Conservation (phyloP, 2,113 vertebrate species). For the Caretta caretta region DNA sequence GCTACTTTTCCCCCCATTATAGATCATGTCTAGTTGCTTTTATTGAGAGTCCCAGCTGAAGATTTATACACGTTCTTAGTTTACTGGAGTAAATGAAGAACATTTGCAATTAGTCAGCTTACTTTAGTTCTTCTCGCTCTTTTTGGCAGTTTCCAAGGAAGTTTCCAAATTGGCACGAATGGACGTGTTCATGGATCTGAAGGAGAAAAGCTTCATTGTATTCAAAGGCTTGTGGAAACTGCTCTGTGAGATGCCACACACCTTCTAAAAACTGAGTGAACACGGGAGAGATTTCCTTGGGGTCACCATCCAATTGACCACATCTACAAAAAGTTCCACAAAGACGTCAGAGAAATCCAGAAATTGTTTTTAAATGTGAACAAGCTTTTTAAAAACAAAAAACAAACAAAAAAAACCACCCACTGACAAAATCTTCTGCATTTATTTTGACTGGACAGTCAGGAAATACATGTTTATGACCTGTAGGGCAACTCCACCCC, state of each 20-base stretch:
- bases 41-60: not conserved
- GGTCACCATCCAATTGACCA: slow-evolving; percentile 94
- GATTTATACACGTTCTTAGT: not conserved
- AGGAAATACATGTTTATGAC: not conserved
- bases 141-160: slow-evolving; percentile 96
- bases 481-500: not conserved
- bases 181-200: slow-evolving; percentile 96
- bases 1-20: not conserved
- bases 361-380: slow-evolving; percentile 25
- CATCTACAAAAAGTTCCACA: slow-evolving; percentile 84
- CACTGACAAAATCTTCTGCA: not conserved
- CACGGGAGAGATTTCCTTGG: slow-evolving; percentile 95
- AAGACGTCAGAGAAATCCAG: slow-evolving; percentile 6
- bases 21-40: not conserved
- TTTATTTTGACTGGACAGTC: not conserved
- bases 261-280: slow-evolving; percentile 98
- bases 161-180: slow-evolving; percentile 99
- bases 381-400: not conserved
- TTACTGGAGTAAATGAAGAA: not conserved
- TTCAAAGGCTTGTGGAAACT: slow-evolving; percentile 95
- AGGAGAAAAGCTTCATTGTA: slow-evolving; percentile 97
- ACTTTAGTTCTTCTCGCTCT: slow-evolving; percentile 95
- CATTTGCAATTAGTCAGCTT: slow-evolving; percentile 58
- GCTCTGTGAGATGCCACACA: slow-evolving; percentile 95
- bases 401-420: too few species aligned